Base-by-base conservation (phyloP, 1,140 invertebrate genomes). In the Chrysomallon squamiferum region DNA sequence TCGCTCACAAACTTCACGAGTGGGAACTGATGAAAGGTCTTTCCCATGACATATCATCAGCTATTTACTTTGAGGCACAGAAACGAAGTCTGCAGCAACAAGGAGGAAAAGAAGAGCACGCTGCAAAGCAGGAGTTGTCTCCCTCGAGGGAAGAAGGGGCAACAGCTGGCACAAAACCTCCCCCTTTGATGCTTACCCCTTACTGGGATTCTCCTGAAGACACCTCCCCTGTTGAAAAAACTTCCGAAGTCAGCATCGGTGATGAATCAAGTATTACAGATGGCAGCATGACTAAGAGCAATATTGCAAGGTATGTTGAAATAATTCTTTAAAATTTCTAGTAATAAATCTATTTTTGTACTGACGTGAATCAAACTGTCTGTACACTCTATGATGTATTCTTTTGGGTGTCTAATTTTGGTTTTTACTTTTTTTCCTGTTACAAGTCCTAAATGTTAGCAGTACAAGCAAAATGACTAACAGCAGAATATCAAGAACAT, bases 1-100 rank as follows among this genome's bases (percentile, higher is more conserved):
- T 96, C 82, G 94, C 93, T 0, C 90, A 91, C 22, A 95, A 94
- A 78, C 87, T 96, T 0, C 94, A 95, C 81, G 93, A 96, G 81
- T 96, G 94, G 94, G 94, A 96, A 81, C 91, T 93, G 68, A 91
- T 61, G 13, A 81, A 76, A 66, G 80, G 78, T 6, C 65, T 69
- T 27, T 76, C 74, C 9, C 68, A 68, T 54, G 71, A 72, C 15
- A 59, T 73, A 20, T 72, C 70, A 11, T 68, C 71, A 27, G 72
- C 78, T 27, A 70, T 78, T 54, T 80, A 77, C 59, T 56, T 74
- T 29, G 76, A 78, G 59, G 69, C 73, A 32, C 76, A 80, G 49
- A 67, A 78, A 38, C 52, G 75, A 27, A 71, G 69, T 41, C 43
- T 74, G 54, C 66, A 71, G 41, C 69, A 70, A 22, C 54, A 35